Conservation (phyloP, 1,140 invertebrate genomes). For the Marisa cornuarietis region DNA sequence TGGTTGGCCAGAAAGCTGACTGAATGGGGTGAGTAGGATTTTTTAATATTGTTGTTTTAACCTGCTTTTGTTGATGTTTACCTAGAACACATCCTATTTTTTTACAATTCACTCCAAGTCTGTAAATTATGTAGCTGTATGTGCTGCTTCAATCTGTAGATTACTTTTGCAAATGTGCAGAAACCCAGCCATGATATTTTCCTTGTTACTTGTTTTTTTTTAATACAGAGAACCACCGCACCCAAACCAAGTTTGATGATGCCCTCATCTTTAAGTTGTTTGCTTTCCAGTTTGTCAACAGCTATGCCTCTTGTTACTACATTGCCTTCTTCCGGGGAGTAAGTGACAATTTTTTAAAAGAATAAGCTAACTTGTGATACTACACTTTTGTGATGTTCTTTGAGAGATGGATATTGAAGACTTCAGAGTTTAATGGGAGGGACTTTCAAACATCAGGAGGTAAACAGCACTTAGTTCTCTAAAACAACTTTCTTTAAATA, state of each 20-base stretch:
- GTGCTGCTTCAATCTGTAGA: not conserved
- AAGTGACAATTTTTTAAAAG: conserved; percentile 21
- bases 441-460: too few species aligned
- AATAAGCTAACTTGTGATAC: not conserved
- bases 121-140: not conserved
- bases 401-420: too few species aligned
- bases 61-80: not conserved
- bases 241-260: conserved; percentile 65
- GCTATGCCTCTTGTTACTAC: conserved; percentile 67
- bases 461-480: too few species aligned
- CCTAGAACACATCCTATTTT: not conserved
- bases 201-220: not conserved
- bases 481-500: too few species aligned
- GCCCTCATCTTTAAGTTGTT: conserved; percentile 67
- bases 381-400: not conserved
- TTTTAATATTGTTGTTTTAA: not conserved
- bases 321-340: conserved; percentile 68
- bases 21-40: conserved; percentile 64
- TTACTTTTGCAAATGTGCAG: too few species aligned
- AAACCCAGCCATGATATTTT: not conserved
- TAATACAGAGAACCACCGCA: conserved; percentile 67
- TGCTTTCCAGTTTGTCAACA: conserved; percentile 68
- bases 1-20: conserved; percentile 61
- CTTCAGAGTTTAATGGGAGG: too few species aligned
- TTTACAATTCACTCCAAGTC: not conserved